phyloP scores from a whole-genome alignment of 2,113 vertebrate genomes.

The Poeciliopsis retropinna region DNA sequence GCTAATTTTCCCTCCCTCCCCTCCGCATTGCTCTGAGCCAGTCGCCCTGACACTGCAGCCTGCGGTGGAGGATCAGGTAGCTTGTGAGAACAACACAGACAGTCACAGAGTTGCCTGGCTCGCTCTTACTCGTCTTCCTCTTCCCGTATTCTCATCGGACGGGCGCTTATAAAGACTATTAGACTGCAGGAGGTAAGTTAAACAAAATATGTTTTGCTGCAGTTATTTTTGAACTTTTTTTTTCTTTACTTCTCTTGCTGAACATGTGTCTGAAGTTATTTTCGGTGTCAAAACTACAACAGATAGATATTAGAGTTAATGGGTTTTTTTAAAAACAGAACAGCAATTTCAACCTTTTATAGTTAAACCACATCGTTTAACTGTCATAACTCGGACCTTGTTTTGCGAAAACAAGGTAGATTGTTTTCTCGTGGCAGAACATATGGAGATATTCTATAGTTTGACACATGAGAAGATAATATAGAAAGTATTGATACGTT shows the following conservation, averaged over 20 bases:
- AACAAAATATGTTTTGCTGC: slow-evolving; percentile 28
- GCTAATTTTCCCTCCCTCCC: slow-evolving; percentile 9
- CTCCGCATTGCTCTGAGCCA: slow-evolving; percentile 41
- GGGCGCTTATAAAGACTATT: slow-evolving; percentile 29
- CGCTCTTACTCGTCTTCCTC: slow-evolving; percentile 39
- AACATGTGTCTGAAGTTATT: slow-evolving; percentile 22
- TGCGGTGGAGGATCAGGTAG: slow-evolving; percentile 62
- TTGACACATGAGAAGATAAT: too few species aligned
- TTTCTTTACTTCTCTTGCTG: slow-evolving; percentile 4
- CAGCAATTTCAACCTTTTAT: slow-evolving; percentile 7
- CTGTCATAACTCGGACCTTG: background rate
- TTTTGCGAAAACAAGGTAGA: slow-evolving; percentile 1
- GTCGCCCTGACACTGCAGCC: slow-evolving; percentile 43
- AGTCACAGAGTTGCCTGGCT: slow-evolving; percentile 47
- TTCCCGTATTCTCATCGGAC: slow-evolving; percentile 54
- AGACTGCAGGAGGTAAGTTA: slow-evolving; percentile 66
- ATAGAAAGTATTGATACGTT: too few species aligned
- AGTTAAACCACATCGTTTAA: slow-evolving; percentile 12
- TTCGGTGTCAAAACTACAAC: background rate
- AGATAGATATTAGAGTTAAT: background rate
- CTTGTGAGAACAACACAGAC: slow-evolving; percentile 37
- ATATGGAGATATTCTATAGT: background rate
- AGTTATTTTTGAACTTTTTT: slow-evolving; percentile 2
- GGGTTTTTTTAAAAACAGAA: background rate
- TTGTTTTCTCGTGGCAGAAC: slow-evolving; percentile 5